These are phyloP conservation scores for Indri indri DNA, from an alignment of 2,113 vertebrate species.

Conservation along the genomic window DNA sequence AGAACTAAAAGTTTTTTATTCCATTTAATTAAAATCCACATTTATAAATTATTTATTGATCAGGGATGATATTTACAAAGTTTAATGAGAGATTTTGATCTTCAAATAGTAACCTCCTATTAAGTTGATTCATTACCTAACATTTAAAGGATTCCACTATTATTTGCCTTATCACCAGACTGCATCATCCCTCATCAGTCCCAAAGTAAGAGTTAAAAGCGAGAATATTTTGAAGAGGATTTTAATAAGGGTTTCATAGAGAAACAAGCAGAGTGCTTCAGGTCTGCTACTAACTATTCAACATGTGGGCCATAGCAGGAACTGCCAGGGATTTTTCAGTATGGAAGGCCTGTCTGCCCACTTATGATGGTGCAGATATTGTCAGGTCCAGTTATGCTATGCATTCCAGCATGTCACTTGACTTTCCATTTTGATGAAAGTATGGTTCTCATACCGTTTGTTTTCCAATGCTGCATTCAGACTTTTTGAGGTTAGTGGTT, in stretches of 20 bases:
- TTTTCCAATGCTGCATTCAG: background rate
- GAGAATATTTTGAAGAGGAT: background rate
- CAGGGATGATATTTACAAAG: constrained; percentile 52
- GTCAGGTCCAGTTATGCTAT: background rate
- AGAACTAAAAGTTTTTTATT: background rate
- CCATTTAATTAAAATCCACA: constrained; percentile 49
- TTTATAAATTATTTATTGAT: constrained; percentile 56
- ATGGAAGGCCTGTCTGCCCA: background rate
- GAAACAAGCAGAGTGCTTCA: background rate
- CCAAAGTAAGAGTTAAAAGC: background rate
- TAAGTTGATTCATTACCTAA: constrained; percentile 44
- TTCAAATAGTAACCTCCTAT: background rate
- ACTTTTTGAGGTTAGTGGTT: background rate
- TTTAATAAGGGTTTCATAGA: background rate
- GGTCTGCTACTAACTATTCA: background rate
- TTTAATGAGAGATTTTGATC: constrained; percentile 44
- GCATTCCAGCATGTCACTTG: background rate
- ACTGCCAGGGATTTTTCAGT: background rate
- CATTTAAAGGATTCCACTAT: background rate
- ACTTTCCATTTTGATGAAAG: constrained; percentile 40
- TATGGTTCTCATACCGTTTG: background rate
- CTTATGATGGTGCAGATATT: background rate
- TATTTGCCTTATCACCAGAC: constrained; percentile 33
- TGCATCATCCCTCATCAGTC: background rate
- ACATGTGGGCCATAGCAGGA: too few relatives aligned